Conservation (phyloP, 2,113 vertebrate species). For the Bathybates hornii region DNA sequence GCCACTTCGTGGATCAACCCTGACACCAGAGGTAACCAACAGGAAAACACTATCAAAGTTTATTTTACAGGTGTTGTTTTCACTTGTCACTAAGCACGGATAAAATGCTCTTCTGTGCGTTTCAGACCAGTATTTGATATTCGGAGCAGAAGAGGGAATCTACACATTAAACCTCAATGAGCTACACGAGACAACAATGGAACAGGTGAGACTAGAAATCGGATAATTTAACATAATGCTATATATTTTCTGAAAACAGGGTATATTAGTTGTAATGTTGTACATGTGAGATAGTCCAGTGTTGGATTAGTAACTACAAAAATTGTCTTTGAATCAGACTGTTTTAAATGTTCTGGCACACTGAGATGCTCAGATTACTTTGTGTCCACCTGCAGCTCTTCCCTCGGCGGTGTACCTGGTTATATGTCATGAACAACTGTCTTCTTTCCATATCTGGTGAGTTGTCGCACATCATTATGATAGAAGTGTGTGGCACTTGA, state of each 20-base stretch:
- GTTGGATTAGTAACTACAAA: background rate
- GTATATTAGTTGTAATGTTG: background rate
- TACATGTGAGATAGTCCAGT: background rate
- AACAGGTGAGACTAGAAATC: constrained; percentile 76
- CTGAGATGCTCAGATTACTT: background rate
- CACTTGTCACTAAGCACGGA: background rate
- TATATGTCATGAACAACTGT: constrained; percentile 98
- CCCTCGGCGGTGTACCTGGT: constrained; percentile 92
- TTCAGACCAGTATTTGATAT: constrained; percentile 98
- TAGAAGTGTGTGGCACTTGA: rapidly evolving
- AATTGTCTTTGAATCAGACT: background rate
- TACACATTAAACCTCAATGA: constrained; percentile 98
- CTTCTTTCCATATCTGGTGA: constrained; percentile 96
- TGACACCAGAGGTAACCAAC: constrained; percentile 87
- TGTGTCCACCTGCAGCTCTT: constrained; percentile 77
- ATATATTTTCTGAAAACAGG: background rate
- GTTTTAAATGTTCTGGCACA: background rate
- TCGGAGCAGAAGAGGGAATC: constrained; percentile 97
- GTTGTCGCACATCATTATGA: background rate
- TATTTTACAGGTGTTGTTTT: background rate
- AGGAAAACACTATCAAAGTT: background rate
- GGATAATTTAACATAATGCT: background rate
- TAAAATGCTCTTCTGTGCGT: background rate
- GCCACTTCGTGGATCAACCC: constrained; percentile 99
- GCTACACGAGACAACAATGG: constrained; percentile 97